phyloP scores from a whole-genome alignment of 2,888 invertebrate species.

The Rhagonycha lutea region DNA sequence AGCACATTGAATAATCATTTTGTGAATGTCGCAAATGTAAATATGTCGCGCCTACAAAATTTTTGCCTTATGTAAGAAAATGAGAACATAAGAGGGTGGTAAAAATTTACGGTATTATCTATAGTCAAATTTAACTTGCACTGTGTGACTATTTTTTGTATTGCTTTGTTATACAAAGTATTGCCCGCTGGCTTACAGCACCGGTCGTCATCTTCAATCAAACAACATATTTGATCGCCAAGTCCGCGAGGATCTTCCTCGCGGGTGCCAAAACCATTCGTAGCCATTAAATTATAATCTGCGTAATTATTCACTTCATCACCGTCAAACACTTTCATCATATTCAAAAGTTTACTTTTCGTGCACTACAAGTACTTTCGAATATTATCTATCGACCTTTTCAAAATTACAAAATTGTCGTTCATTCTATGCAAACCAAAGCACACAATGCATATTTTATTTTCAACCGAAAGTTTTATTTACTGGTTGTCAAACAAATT shows the following conservation, averaged over 20 bases:
- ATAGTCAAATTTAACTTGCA: constrained; percentile 86
- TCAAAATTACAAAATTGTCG: too few species aligned
- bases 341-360: too few species aligned
- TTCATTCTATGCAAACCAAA: too few species aligned
- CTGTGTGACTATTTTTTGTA: constrained; percentile 93
- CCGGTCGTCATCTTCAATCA: constrained; percentile 85
- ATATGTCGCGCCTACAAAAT: constrained; percentile 82
- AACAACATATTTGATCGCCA: constrained; percentile 88
- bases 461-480: too few species aligned
- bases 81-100: background rate
- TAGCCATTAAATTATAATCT: constrained; percentile 42
- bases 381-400: too few species aligned
- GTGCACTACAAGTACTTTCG: too few species aligned
- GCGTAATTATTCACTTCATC: too few species aligned
- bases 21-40: constrained; percentile 96
- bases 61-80: background rate
- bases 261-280: constrained; percentile 90
- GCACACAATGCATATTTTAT: too few species aligned
- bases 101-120: constrained; percentile 70
- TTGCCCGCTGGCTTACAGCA: constrained; percentile 89
- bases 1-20: constrained; percentile 94
- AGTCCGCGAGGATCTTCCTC: constrained; percentile 89
- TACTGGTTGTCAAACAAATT: too few species aligned
- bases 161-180: constrained; percentile 94
- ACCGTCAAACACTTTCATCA: too few species aligned